Conservation (phyloP, 2,113 vertebrate genomes). For the Dicerorhinus sumatrensis region DNA sequence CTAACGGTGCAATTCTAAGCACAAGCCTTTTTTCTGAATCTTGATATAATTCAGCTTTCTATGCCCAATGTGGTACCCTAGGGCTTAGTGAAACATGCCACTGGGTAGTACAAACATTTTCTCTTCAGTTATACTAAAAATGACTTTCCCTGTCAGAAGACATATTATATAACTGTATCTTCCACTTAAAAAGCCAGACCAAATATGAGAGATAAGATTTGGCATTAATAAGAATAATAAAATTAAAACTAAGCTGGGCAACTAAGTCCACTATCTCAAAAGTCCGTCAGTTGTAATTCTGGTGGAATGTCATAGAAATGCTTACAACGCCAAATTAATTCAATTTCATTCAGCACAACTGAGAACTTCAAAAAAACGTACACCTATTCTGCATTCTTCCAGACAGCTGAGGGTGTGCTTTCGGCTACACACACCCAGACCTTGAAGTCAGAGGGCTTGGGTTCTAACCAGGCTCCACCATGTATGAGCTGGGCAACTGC, state of each 20-base stretch:
- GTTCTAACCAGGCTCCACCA: not conserved
- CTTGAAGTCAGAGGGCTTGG: not conserved
- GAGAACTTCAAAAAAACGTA: not conserved
- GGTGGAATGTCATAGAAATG: slow-evolving; percentile 3
- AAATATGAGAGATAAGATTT: slow-evolving; percentile 34
- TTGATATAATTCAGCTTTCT: not conserved
- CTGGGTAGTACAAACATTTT: slow-evolving; percentile 25
- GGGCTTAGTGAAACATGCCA: not conserved
- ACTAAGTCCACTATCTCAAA: slow-evolving; percentile 16
- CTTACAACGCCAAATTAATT: slow-evolving; percentile 16
- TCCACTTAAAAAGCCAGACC: slow-evolving; percentile 5
- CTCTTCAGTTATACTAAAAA: slow-evolving; percentile 17
- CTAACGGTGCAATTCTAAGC: not conserved
- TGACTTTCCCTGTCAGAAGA: slow-evolving; percentile 36
- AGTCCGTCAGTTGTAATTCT: not conserved
- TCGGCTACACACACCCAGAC: not conserved
- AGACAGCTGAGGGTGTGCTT: not conserved
- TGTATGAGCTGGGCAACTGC: not conserved
- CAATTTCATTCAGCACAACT: not conserved
- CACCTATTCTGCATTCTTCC: slow-evolving; percentile 29
- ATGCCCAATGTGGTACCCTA: not conserved
- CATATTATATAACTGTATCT: slow-evolving; percentile 2
- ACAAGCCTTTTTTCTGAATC: not conserved
- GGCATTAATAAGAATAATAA: slow-evolving; percentile 28
- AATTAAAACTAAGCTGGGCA: not conserved